Conservation (phyloP, 2,888 invertebrate genomes). For the Eueremaeus valkanovi region DNA sequence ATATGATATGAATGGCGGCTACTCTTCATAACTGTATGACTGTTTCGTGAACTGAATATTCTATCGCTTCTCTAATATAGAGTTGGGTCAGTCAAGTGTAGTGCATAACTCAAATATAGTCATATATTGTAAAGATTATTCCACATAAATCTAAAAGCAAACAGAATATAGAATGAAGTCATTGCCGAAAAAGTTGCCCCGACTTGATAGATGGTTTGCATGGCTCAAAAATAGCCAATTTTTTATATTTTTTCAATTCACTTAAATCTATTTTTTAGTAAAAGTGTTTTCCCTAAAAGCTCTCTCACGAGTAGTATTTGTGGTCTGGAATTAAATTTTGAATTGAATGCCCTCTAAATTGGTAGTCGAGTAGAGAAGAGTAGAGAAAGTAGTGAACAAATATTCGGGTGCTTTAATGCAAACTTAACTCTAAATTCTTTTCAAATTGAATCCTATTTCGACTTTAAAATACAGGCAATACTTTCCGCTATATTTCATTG, state of each 20-base stretch:
- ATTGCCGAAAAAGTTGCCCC: not conserved
- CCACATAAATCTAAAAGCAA: slow-evolving; percentile 15
- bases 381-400: not conserved
- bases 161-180: slow-evolving; percentile 24
- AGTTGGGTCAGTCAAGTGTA: slow-evolving; percentile 30
- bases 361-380: not conserved
- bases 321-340: slow-evolving; percentile 11
- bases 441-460: not conserved
- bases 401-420: not conserved
- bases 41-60: not conserved
- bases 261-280: not conserved
- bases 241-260: not conserved
- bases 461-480: not conserved
- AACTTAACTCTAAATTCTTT: not conserved
- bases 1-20: not conserved
- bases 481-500: not conserved
- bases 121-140: slow-evolving; percentile 21
- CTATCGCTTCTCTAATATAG: not conserved
- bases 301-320: slow-evolving; percentile 21
- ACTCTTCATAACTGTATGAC: not conserved
- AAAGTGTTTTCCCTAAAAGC: slow-evolving; percentile 3
- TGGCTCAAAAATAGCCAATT: not conserved
- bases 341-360: not conserved
- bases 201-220: not conserved
- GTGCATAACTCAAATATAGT: not conserved